Conservation (phyloP, 30 jellyfish, hydroid and myxozoan genomes). For the Pelagia noctiluca region DNA sequence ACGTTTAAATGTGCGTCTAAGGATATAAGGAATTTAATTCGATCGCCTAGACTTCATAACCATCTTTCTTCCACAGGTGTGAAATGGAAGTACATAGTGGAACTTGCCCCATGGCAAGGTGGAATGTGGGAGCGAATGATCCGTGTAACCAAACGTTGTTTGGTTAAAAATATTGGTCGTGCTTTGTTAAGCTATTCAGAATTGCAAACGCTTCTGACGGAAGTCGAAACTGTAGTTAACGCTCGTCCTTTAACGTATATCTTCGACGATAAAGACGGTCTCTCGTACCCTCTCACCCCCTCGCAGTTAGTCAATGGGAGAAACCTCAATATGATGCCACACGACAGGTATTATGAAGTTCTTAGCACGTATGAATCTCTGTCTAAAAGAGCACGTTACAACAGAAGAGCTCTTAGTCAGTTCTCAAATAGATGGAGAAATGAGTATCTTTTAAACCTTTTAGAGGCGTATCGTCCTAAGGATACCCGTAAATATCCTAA, state of each 20-base stretch:
- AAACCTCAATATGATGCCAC: slow-evolving; percentile 39
- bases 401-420: slow-evolving; percentile 24
- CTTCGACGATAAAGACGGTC: slow-evolving; percentile 32
- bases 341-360: slow-evolving; percentile 44
- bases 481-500: neutral
- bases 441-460: slow-evolving; percentile 29
- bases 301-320: slow-evolving; percentile 57
- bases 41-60: slow-evolving; percentile 50
- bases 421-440: slow-evolving; percentile 35
- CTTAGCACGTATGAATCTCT: slow-evolving; percentile 47
- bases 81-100: too few relatives aligned
- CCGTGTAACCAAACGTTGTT: slow-evolving; percentile 29
- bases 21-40: slow-evolving; percentile 19
- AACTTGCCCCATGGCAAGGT: slow-evolving; percentile 42
- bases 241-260: slow-evolving; percentile 58
- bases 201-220: slow-evolving; percentile 32
- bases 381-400: slow-evolving; percentile 24
- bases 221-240: slow-evolving; percentile 49
- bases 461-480: slow-evolving; percentile 18
- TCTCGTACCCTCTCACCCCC: slow-evolving; percentile 51
- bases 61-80: slow-evolving; percentile 31
- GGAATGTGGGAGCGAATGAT: slow-evolving; percentile 18
- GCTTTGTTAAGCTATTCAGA: slow-evolving; percentile 19
- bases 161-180: slow-evolving; percentile 9
- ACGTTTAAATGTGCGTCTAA: slow-evolving; percentile 51